These are phyloP conservation scores for Orius laevigatus DNA, from an alignment of 1,140 invertebrate genomes.

Conservation along the genomic window DNA sequence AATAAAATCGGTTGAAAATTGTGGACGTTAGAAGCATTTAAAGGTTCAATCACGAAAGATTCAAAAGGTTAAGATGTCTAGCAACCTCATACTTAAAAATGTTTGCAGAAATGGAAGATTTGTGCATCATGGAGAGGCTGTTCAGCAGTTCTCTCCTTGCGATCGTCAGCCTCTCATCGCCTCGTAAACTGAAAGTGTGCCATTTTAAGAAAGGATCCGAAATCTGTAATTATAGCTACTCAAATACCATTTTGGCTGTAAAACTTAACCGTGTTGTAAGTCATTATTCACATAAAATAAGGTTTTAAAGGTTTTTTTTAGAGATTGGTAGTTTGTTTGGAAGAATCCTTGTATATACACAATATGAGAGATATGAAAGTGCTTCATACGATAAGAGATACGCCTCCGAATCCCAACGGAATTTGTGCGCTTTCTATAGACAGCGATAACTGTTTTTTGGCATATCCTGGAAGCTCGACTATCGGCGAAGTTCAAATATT, in stretches of 20 bases:
- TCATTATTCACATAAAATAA: conserved; percentile 21
- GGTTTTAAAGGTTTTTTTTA: conserved; percentile 30
- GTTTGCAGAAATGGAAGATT: conserved; percentile 59
- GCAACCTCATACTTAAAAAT: too few species aligned
- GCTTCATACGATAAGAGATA: conserved; percentile 93
- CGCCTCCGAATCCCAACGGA: conserved; percentile 84
- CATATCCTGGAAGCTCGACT: conserved; percentile 87
- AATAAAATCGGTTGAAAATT: too few species aligned
- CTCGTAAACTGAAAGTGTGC: conserved; percentile 87
- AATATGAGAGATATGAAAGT: conserved; percentile 99
- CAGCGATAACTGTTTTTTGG: conserved; percentile 80
- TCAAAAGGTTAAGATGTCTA: too few species aligned
- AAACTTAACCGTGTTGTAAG: conserved; percentile 88
- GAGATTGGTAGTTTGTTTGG: conserved; percentile 91
- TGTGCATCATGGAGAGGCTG: conserved; percentile 84
- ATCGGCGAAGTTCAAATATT: conserved; percentile 97
- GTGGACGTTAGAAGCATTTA: too few species aligned
- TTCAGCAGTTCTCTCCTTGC: conserved; percentile 95
- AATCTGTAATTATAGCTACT: conserved; percentile 97
- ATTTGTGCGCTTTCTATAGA: conserved; percentile 79
- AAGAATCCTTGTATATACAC: conserved; percentile 96
- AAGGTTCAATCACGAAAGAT: too few species aligned
- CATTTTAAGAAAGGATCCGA: conserved; percentile 97
- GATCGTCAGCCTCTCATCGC: conserved; percentile 78
- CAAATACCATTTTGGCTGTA: conserved; percentile 90